Base-by-base conservation (phyloP, 2,113 vertebrate genomes). In the Pogonocichla stellata region DNA sequence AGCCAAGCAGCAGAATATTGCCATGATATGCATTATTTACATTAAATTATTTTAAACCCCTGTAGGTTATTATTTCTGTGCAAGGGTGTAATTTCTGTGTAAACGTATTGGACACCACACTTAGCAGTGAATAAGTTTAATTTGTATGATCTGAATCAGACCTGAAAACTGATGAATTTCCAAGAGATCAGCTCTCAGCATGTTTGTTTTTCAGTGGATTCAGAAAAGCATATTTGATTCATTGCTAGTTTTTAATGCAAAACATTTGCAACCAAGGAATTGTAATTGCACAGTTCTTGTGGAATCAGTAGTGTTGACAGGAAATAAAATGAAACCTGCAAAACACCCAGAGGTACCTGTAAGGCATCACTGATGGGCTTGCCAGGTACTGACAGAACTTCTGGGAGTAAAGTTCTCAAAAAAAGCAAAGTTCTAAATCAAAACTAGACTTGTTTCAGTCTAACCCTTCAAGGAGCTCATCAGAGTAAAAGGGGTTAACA, bases 101-200 rank as follows among this genome's bases (percentile, higher is more conserved):
- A 66, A 86, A 65, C 0, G 0, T 16, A 58, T 40, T 8, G 86
- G 18, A 73, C 8, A 26, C 16, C 28, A 12, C 31, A 42, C 42
- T 75, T 70, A 40, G 31, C 73, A 38, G 38, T 14, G 28, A 90
- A 10, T 16, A 64, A 19, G 20, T 54, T 80, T 43, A 25, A 51
- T 65, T 50, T 50, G 19, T 25, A 70, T 20, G 2, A 56, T 42
- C 70, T 56, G 40, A 92, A 80, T 8, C 48, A 62, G 48, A 29
- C 14, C 43, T 33, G 40, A 64, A 65, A 80, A 88, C 3, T 2
- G 4, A 72, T 45, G 13, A 73, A 54, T 66, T 91, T 70, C 83
- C 50, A 77, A 75, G 36, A 19, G 48, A 93, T 65, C 57, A 92
- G n/a, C 71, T 88, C 86, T 69, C 54, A 73, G 64, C 60, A 36